Conservation (phyloP, 2,797 vertebrate species). For the Myripristis jacobus region DNA sequence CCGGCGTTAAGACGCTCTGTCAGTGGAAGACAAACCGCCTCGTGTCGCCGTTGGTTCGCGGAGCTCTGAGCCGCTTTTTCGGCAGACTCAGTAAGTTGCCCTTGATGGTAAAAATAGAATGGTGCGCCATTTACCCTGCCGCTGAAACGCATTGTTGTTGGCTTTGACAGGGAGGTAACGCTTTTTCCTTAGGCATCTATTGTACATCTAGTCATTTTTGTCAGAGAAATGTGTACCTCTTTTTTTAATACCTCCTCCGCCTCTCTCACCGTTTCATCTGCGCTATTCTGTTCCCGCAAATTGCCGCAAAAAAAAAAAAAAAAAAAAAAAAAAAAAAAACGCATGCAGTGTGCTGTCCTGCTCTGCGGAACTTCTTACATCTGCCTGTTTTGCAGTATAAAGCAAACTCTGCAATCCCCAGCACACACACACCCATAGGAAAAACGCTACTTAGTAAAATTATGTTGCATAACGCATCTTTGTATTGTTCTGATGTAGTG, state of each 20-base stretch:
- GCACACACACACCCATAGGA: background rate
- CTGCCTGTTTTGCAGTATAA: conserved; percentile 14
- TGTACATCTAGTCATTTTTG: background rate
- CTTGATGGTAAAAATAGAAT: conserved; percentile 16
- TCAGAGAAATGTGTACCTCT: too few species aligned
- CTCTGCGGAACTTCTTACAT: conserved; percentile 63
- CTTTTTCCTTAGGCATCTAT: conserved; percentile 1
- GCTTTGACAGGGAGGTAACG: background rate
- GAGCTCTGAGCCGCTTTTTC: conserved; percentile 21
- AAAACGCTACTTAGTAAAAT: too few species aligned
- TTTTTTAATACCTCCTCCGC: conserved; percentile 7
- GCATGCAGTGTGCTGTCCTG: conserved; percentile 61
- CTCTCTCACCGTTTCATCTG: conserved; percentile 34
- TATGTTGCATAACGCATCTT: too few species aligned
- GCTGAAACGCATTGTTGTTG: conserved; percentile 62
- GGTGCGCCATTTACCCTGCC: conserved; percentile 45
- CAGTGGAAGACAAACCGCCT: conserved; percentile 10
- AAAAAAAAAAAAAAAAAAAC: background rate
- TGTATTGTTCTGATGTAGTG: background rate
- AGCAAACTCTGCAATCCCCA: background rate
- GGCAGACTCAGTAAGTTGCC: conserved; percentile 15
- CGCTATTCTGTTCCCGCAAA: conserved; percentile 42
- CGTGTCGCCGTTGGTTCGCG: conserved; percentile 28
- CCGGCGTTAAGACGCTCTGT: conserved; percentile 18
- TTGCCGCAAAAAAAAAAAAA: background rate